These are phyloP conservation scores for Acanthopagrus latus DNA, from an alignment of 2,797 vertebrate species.

Conservation along the genomic window DNA sequence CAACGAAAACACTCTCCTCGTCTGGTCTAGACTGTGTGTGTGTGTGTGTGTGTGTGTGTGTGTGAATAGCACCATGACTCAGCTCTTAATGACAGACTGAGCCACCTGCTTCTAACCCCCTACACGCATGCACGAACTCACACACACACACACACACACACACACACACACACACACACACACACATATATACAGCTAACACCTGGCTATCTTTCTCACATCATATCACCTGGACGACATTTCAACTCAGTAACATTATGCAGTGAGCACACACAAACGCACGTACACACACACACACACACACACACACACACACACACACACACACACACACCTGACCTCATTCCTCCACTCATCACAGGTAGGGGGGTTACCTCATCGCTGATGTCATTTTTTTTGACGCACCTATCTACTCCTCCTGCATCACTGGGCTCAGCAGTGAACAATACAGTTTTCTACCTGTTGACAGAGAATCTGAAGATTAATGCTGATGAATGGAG, in stretches of 20 bases:
- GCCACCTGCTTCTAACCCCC: conserved; percentile 70
- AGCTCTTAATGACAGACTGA: conserved; percentile 79
- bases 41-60: conserved; percentile 31
- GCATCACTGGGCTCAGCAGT: background rate
- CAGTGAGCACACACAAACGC: conserved; percentile 5
- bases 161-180: conserved; percentile 31
- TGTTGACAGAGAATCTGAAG: conserved; percentile 1
- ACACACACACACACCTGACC: conserved; percentile 21
- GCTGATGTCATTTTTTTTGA: conserved; percentile 57
- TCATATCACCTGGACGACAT: conserved; percentile 34
- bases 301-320: too few species aligned
- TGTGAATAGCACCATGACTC: conserved; percentile 63
- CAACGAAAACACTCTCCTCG: conserved; percentile 58
- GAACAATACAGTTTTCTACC: background rate
- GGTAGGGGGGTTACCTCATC: conserved; percentile 54
- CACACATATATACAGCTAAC: conserved; percentile 43
- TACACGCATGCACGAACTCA: conserved; percentile 29
- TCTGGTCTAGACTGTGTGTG: conserved; percentile 62
- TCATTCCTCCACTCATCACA: conserved; percentile 55
- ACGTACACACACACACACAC: conserved; percentile 28
- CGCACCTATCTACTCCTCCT: background rate
- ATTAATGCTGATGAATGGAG: background rate
- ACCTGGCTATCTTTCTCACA: conserved; percentile 68
- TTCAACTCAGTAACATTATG: conserved; percentile 12
- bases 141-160: conserved; percentile 30